phyloP scores from a whole-genome alignment of 1,140 invertebrate species.

The Liolophura sinensis region DNA sequence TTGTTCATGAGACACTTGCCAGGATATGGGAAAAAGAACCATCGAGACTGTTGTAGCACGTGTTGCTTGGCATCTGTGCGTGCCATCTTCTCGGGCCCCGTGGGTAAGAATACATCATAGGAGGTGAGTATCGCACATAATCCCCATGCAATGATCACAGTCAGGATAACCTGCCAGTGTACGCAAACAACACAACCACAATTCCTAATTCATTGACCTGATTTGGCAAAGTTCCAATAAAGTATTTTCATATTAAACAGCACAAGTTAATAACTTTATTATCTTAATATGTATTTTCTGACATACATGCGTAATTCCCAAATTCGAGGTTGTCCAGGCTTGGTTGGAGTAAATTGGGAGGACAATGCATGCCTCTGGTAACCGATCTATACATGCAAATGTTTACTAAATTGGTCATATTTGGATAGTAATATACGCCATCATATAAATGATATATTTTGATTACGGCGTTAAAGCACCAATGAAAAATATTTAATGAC shows the following conservation, averaged over 20 bases:
- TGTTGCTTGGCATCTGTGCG: constrained; percentile 77
- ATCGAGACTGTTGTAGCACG: constrained; percentile 74
- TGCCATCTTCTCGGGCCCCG: constrained; percentile 66
- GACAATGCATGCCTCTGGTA: too few relatives aligned
- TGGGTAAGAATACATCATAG: constrained; percentile 67
- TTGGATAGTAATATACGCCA: too few relatives aligned
- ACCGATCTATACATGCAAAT: too few relatives aligned
- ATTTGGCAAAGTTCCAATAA: not conserved
- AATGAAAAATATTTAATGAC: too few relatives aligned
- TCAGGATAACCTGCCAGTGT: constrained; percentile 71
- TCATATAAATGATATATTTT: too few relatives aligned
- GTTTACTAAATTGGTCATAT: too few relatives aligned
- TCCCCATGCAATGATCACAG: constrained; percentile 79
- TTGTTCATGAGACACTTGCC: constrained; percentile 56
- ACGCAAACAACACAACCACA: constrained; percentile 3
- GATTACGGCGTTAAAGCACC: too few relatives aligned
- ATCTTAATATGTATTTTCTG: too few relatives aligned
- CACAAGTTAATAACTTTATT: not conserved
- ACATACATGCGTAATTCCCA: too few relatives aligned
- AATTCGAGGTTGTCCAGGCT: too few relatives aligned
- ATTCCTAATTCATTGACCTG: not conserved
- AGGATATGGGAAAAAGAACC: constrained; percentile 86
- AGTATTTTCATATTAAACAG: not conserved
- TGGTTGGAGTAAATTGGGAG: too few relatives aligned
- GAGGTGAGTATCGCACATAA: constrained; percentile 76